A percentile compares a stretch with the other conserved stretches of the same genome.
These are phyloP conservation scores for Menidia menidia DNA, from an alignment of 2,797 vertebrate species.

Conservation along the genomic window DNA sequence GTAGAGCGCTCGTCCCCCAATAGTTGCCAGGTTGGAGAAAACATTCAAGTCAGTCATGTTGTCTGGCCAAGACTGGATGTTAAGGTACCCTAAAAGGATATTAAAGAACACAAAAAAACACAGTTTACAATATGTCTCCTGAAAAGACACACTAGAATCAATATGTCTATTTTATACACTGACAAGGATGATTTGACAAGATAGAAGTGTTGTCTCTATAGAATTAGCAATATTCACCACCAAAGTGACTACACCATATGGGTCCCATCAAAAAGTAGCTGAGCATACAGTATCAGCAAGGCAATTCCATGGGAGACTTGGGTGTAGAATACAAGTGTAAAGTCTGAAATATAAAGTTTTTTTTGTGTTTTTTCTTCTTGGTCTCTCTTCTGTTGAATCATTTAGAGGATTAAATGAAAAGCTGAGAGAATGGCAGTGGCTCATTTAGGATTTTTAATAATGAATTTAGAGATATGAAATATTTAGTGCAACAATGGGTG, in stretches of 20 bases:
- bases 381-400: conserved; percentile 62
- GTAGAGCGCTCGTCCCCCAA: conserved; percentile 94
- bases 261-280: conserved; percentile 37
- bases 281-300: conserved; percentile 7
- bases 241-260: conserved; percentile 38
- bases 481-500: conserved; percentile 69
- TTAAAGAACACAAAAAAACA: conserved; percentile 32
- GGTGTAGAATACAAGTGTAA: conserved; percentile 26
- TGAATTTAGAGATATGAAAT: conserved; percentile 79
- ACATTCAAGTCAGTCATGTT: conserved; percentile 97
- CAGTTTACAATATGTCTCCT: conserved; percentile 45
- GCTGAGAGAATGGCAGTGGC: conserved; percentile 63
- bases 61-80: conserved; percentile 98
- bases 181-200: conserved; percentile 36
- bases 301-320: conserved; percentile 10
- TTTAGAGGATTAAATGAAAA: conserved; percentile 75
- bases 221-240: conserved; percentile 35
- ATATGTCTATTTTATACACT: conserved; percentile 38
- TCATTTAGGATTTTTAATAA: conserved; percentile 82
- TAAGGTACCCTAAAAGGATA: conserved; percentile 88
- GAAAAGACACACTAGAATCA: conserved; percentile 25
- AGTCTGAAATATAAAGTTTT: conserved; percentile 61
- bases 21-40: conserved; percentile 95
- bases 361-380: conserved; percentile 63
- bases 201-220: conserved; percentile 11